Evolutionary conservation across 2,113 vertebrate genomes (phyloP).

Genomic region (Hydropotes inermis): DNA sequence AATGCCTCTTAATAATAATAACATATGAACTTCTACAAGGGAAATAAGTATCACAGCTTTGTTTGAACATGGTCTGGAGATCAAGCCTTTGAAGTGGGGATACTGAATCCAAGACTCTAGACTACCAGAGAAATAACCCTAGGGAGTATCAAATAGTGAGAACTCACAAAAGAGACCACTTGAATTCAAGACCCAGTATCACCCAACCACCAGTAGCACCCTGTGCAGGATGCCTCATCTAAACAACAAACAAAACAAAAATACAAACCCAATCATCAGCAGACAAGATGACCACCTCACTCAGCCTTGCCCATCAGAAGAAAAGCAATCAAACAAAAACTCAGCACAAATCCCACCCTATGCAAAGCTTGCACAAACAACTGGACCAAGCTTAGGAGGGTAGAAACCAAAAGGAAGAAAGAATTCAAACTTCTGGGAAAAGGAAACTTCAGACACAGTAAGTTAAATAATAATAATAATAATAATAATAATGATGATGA

Average conservation of each 20-base stretch:
- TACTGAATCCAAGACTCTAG: neutral
- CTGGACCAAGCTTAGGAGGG: neutral
- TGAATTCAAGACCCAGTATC: neutral
- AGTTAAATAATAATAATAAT: neutral
- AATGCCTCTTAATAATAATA: neutral
- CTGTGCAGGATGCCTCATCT: neutral
- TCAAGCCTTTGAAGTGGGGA: neutral
- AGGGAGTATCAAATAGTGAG: neutral
- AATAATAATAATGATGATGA: neutral
- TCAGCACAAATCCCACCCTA: neutral
- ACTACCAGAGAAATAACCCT: neutral
- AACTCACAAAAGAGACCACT: neutral
- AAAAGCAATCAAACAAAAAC: neutral
- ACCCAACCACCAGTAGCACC: neutral
- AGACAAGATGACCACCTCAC: neutral
- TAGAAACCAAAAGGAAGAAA: neutral
- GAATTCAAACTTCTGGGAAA: neutral
- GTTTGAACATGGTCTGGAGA: neutral
- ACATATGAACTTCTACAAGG: neutral
- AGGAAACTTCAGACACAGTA: neutral
- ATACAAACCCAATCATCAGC: neutral
- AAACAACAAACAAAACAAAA: neutral
- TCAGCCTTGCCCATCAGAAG: neutral
- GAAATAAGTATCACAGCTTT: neutral
- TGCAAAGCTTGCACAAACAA: neutral